These are phyloP conservation scores for Coremacera marginata DNA, from an alignment of 2,888 invertebrate species.

Conservation along the genomic window DNA sequence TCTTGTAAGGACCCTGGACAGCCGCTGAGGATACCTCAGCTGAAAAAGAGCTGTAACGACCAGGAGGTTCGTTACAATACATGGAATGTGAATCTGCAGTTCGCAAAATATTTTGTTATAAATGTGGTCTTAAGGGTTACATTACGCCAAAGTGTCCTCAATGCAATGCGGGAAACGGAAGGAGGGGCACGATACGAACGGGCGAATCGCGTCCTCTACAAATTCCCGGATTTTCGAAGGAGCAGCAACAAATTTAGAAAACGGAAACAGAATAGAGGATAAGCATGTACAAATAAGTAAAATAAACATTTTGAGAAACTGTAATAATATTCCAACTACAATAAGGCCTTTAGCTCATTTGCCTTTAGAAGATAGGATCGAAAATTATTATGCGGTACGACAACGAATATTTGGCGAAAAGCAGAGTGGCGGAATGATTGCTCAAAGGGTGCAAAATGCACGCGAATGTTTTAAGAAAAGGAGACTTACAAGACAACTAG, in stretches of 20 bases:
- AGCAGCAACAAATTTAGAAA: neutral
- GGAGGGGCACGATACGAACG: neutral
- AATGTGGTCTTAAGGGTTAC: neutral
- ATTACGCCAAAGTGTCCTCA: neutral
- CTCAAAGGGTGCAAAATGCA: neutral
- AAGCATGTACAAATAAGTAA: neutral
- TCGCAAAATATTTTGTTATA: slow-evolving; percentile 32
- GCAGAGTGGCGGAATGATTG: neutral
- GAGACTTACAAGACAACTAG: neutral
- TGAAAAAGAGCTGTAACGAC: too few relatives aligned
- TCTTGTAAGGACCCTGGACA: too few relatives aligned
- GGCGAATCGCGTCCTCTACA: neutral
- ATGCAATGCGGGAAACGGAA: neutral
- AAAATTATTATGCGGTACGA: neutral
- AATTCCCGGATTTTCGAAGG: too few relatives aligned
- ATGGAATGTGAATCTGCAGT: slow-evolving; percentile 17
- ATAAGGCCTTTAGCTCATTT: neutral
- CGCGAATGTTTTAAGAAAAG: neutral
- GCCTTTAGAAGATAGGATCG: neutral
- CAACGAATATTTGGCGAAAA: neutral
- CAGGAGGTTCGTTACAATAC: slow-evolving; percentile 29
- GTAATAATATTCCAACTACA: neutral
- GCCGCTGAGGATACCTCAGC: too few relatives aligned
- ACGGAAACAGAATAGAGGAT: neutral
- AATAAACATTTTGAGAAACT: neutral